phyloP scores from a whole-genome alignment of 2,113 vertebrate genomes.

The Macrotis lagotis region DNA sequence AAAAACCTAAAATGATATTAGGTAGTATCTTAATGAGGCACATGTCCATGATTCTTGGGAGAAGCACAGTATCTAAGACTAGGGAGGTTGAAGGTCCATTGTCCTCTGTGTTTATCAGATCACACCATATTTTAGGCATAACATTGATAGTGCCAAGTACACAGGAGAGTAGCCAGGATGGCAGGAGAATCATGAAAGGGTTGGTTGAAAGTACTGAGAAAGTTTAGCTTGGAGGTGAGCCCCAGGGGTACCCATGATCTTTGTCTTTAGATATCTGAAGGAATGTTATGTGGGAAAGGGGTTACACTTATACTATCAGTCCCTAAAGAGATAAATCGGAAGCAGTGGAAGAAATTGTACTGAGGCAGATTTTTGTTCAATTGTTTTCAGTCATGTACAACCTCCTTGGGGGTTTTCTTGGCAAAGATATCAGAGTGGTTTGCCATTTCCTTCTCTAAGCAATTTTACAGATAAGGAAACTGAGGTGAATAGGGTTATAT shows the following conservation, averaged over 20 bases:
- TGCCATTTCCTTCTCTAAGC: not conserved
- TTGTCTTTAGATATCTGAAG: not conserved
- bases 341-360: not conserved
- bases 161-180: not conserved
- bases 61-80: not conserved
- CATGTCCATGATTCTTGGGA: not conserved
- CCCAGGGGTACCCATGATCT: not conserved
- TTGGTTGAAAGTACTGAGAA: not conserved
- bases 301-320: not conserved
- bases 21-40: not conserved
- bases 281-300: not conserved
- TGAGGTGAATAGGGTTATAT: not conserved
- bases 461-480: not conserved
- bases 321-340: not conserved
- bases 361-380: not conserved
- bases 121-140: not conserved
- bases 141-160: not conserved
- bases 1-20: not conserved
- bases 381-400: not conserved
- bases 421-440: not conserved
- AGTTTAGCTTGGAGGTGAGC: not conserved
- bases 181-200: not conserved
- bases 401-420: not conserved
- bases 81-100: not conserved
- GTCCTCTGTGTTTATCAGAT: not conserved